Percentiles rank a stretch among this genome's conserved stretches.
Conservation (phyloP, 2,113 vertebrate genomes). For the Alexandromys fortis region DNA sequence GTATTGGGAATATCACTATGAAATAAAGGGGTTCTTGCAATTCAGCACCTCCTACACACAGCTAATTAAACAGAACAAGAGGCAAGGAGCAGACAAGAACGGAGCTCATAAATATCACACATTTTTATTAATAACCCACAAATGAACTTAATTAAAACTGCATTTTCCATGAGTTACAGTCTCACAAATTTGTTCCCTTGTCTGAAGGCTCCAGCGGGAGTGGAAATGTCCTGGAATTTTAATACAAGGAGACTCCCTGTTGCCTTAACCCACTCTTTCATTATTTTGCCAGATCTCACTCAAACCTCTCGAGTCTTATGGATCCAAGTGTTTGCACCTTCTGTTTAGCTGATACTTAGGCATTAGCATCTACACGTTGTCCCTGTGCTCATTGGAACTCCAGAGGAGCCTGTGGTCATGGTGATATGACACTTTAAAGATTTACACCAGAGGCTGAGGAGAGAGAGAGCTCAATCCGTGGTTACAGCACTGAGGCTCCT, state of each 20-base stretch:
- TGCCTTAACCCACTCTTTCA: neutral
- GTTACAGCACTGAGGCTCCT: neutral
- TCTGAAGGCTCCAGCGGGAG: neutral
- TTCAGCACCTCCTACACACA: constrained; percentile 69
- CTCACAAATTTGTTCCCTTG: constrained; percentile 27
- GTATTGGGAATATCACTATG: constrained; percentile 62
- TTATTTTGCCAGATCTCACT: neutral
- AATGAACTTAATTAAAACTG: constrained; percentile 77
- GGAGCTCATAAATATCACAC: constrained; percentile 72
- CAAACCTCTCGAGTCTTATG: neutral
- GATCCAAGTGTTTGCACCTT: neutral
- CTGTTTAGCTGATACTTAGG: neutral
- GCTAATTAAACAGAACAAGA: constrained; percentile 74
- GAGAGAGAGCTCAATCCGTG: neutral
- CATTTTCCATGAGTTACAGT: constrained; percentile 69
- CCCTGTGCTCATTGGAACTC: neutral
- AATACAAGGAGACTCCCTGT: neutral
- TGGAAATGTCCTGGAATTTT: constrained; percentile 49
- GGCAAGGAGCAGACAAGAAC: constrained; percentile 60
- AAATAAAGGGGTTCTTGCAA: constrained; percentile 70
- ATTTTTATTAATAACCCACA: constrained; percentile 78
- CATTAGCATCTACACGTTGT: too few relatives aligned
- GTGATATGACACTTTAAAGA: neutral
- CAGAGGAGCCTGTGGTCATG: neutral
- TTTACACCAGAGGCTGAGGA: neutral